phyloP scores from a whole-genome alignment of 2,113 vertebrate species.

The Eleginops maclovinus region DNA sequence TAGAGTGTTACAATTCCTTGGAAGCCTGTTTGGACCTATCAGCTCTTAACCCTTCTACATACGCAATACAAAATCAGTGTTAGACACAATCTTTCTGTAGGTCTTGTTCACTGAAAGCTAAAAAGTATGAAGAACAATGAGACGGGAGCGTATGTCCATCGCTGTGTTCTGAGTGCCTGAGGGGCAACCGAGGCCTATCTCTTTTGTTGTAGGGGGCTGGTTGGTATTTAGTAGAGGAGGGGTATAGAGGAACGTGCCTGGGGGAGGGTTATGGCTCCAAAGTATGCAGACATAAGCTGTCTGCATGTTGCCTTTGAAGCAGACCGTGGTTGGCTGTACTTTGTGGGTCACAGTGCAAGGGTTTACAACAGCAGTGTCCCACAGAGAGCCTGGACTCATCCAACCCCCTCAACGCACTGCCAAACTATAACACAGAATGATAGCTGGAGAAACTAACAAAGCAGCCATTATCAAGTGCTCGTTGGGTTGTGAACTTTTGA shows the following conservation, averaged over 20 bases:
- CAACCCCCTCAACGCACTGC: slow-evolving; percentile 14
- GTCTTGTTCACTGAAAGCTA: slow-evolving; percentile 24
- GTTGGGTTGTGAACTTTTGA: background rate
- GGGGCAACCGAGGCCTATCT: slow-evolving; percentile 38
- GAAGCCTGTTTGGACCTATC: slow-evolving; percentile 52
- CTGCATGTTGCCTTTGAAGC: slow-evolving; percentile 64
- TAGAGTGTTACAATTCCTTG: slow-evolving; percentile 58
- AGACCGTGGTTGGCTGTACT: slow-evolving; percentile 49
- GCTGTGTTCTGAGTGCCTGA: slow-evolving; percentile 43
- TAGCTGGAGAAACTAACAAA: slow-evolving; percentile 30
- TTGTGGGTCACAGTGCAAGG: slow-evolving; percentile 59
- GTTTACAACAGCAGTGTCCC: slow-evolving; percentile 59
- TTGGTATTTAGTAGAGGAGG: slow-evolving; percentile 40
- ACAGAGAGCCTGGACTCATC: slow-evolving; percentile 36
- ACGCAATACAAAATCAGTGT: slow-evolving; percentile 23
- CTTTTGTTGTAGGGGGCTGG: slow-evolving; percentile 59
- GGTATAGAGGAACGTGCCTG: slow-evolving; percentile 34
- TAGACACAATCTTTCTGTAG: slow-evolving; percentile 33
- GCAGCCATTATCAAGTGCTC: background rate
- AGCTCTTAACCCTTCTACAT: slow-evolving; percentile 54
- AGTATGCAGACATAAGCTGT: slow-evolving; percentile 60
- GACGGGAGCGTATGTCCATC: slow-evolving; percentile 8
- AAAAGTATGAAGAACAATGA: slow-evolving; percentile 40
- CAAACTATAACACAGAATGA: slow-evolving; percentile 26
- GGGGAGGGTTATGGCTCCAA: slow-evolving; percentile 55